Percentiles rank a stretch among this genome's conserved stretches.
Conservation (phyloP, 2,888 invertebrate genomes). For the Phalera bucephala region DNA sequence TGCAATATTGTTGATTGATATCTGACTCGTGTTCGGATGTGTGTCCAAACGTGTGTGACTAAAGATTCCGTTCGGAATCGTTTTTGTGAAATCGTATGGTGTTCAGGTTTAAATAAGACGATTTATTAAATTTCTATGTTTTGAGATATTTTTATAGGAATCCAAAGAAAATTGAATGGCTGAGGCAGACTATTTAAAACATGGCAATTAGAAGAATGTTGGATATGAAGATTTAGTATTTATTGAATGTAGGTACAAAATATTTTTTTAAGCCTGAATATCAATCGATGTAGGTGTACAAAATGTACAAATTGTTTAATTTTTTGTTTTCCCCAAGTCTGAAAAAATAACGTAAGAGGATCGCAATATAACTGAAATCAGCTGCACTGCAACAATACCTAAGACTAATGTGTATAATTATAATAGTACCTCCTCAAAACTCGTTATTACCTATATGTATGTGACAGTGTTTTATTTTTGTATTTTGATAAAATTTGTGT, state of each 20-base stretch:
- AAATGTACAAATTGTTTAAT: slow-evolving; percentile 34
- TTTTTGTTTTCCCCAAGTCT: slow-evolving; percentile 19
- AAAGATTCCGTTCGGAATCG: slow-evolving; percentile 22
- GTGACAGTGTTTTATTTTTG: slow-evolving; percentile 83
- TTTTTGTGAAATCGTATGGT: slow-evolving; percentile 22
- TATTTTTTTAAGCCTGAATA: slow-evolving; percentile 25
- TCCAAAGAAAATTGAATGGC: too few relatives aligned
- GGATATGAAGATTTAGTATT: too few relatives aligned
- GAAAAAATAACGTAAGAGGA: slow-evolving; percentile 26
- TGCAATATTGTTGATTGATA: slow-evolving; percentile 18
- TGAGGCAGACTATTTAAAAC: too few relatives aligned
- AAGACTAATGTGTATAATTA: slow-evolving; percentile 50
- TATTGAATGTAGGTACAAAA: too few relatives aligned
- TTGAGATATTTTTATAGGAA: too few relatives aligned
- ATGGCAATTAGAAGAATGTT: too few relatives aligned
- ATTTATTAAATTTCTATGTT: slow-evolving; percentile 5
- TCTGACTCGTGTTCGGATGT: slow-evolving; percentile 16
- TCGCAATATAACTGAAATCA: slow-evolving; percentile 31
- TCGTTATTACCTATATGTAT: slow-evolving; percentile 69
- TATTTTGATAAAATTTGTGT: slow-evolving; percentile 83
- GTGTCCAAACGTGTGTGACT: slow-evolving; percentile 25
- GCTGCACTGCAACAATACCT: slow-evolving; percentile 46
- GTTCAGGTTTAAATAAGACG: slow-evolving; percentile 21
- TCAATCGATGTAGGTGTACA: slow-evolving; percentile 24
- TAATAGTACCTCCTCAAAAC: slow-evolving; percentile 57